Base-by-base conservation (phyloP, 1,140 invertebrate species). In the Lordiphosa mommai region DNA sequence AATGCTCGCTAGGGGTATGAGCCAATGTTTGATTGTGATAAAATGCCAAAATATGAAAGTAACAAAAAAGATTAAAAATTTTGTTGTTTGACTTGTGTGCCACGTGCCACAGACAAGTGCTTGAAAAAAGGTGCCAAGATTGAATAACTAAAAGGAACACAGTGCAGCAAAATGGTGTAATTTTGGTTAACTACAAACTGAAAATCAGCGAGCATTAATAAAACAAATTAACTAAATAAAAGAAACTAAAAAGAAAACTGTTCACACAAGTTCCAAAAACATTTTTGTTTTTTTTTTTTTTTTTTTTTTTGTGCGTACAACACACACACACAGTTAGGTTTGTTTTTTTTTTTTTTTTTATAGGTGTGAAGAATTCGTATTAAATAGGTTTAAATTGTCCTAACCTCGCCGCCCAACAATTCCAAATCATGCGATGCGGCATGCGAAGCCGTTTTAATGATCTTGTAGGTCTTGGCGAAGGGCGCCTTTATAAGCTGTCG, bases 401-500 rank as follows among this genome's bases (percentile, higher is more conserved):
- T 88, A 88, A 90, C 90, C 91, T 90, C 91, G 87, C 87, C 87
- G 72, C 87, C 86, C 85, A 88, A 88, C 73, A 89, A 44, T 90
- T 92, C 92, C 85, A 93, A 93, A 91, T 95, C 94, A 89, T 93
- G 93, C 73, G 94, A 95, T 91, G 94, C 93, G 84, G 94, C 95
- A 92, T 88, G 86, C 66, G 86, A 88, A 55, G 86, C 86, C 86
- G 94, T 96, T 94, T 96, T 96, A 92, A 97, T 93, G 91, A 97
- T 95, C 91, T 93, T 95, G 94, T 96, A 96, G 92, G 96, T 94
- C 93, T 96, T 97, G 92, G 95, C 94, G 92, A 96, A 97, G 84
- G 96, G 96, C 89, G 95, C 96, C 94, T 97, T 97, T 93, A 97
- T 94, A 91, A 96, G 94, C 95, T 97, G 93, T 74, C 58, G 68